Evolutionary conservation across 2,113 vertebrate genomes (phyloP).

Genomic region (Lagopus leucura): DNA sequence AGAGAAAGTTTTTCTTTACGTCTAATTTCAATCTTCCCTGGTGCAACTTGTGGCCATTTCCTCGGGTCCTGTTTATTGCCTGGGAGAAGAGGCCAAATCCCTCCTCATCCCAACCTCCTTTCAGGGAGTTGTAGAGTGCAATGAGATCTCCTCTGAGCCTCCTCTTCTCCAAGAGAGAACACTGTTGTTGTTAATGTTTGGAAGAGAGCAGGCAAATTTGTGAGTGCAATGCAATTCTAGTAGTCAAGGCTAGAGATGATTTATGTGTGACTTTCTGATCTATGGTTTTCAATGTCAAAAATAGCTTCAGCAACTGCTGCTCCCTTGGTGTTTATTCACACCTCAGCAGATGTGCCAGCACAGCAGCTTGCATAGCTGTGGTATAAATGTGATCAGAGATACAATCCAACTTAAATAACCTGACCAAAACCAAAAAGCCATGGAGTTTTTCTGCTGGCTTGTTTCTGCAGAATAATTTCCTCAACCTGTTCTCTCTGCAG

Average conservation of each 20-base stretch:
- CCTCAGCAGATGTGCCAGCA: neutral
- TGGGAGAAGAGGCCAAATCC: too few relatives aligned
- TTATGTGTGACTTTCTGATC: neutral
- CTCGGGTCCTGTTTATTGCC: too few relatives aligned
- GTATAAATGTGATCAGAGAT: neutral
- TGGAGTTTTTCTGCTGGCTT: neutral
- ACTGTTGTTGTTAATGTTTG: neutral
- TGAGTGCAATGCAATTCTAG: neutral
- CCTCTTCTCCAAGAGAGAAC: too few relatives aligned
- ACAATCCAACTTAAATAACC: neutral
- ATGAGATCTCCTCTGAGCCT: too few relatives aligned
- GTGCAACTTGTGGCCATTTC: too few relatives aligned
- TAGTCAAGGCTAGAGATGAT: neutral
- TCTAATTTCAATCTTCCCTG: too few relatives aligned
- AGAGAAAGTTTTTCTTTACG: too few relatives aligned
- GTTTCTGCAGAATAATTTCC: neutral
- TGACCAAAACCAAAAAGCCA: neutral
- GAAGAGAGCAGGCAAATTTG: neutral
- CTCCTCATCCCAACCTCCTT: too few relatives aligned
- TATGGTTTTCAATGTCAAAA: neutral
- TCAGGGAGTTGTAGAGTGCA: too few relatives aligned
- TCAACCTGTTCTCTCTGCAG: neutral
- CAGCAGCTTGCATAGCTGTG: neutral
- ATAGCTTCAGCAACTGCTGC: neutral
- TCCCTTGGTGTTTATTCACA: neutral